A percentile compares a stretch with the other conserved stretches of the same genome.
phyloP scores from a whole-genome alignment of 2,888 invertebrate species.

The Apodemia hepburni region DNA sequence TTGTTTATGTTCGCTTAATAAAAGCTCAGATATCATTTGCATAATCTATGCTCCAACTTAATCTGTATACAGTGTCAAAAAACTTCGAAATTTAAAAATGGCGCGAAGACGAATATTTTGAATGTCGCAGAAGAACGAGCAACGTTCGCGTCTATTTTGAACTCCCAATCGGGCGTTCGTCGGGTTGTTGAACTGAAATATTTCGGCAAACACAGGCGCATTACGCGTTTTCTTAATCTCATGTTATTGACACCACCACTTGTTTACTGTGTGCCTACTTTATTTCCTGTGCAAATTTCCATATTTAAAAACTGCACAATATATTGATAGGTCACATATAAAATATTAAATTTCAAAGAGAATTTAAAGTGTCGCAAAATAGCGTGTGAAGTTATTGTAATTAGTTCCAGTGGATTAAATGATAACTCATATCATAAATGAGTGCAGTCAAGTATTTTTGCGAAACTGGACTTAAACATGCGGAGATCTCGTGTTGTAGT shows the following conservation, averaged over 20 bases:
- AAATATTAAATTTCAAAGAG: neutral
- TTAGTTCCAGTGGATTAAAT: slow-evolving; percentile 52
- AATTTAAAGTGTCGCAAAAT: slow-evolving; percentile 23
- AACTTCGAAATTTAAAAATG: slow-evolving; percentile 33
- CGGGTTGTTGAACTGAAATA: slow-evolving; percentile 78
- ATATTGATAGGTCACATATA: slow-evolving; percentile 19
- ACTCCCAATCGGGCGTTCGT: slow-evolving; percentile 69
- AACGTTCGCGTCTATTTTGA: slow-evolving; percentile 73
- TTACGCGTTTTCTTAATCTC: slow-evolving; percentile 68
- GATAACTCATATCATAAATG: slow-evolving; percentile 61
- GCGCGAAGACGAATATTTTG: slow-evolving; percentile 44
- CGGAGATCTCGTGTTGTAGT: slow-evolving; percentile 52
- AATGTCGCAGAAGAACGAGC: slow-evolving; percentile 52
- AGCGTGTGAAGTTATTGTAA: slow-evolving; percentile 48
- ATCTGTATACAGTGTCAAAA: slow-evolving; percentile 22
- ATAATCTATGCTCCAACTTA: slow-evolving; percentile 17
- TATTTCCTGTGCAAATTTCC: slow-evolving; percentile 34
- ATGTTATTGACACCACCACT: slow-evolving; percentile 50
- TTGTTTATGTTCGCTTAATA: neutral
- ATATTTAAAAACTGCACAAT: slow-evolving; percentile 25
- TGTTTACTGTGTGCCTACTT: slow-evolving; percentile 42
- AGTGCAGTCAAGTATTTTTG: slow-evolving; percentile 62
- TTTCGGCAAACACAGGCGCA: slow-evolving; percentile 76
- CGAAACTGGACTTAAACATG: slow-evolving; percentile 66
- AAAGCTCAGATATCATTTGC: neutral